These are phyloP conservation scores for Cataglyphis cursor DNA, from an alignment of 2,888 invertebrate species.

Conservation along the genomic window DNA sequence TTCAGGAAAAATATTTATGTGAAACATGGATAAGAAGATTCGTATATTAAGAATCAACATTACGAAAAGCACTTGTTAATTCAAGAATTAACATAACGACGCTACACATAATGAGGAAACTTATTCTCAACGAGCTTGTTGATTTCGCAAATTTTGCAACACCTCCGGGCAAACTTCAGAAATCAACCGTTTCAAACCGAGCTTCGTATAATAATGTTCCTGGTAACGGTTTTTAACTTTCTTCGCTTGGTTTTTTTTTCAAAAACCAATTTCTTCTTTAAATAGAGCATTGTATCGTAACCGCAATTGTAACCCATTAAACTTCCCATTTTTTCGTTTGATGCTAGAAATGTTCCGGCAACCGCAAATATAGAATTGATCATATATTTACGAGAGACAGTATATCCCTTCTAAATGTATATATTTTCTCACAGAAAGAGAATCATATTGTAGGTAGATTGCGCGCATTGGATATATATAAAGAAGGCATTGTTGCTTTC, in stretches of 20 bases:
- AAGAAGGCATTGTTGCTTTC: neutral
- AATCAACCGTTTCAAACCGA: neutral
- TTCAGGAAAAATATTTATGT: neutral
- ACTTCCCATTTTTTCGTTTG: constrained; percentile 1
- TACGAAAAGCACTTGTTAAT: constrained; percentile 19
- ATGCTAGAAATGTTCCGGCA: constrained; percentile 25
- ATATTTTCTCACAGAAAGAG: neutral
- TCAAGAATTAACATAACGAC: constrained; percentile 19
- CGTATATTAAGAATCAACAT: constrained; percentile 3
- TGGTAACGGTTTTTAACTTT: constrained; percentile 59
- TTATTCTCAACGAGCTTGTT: constrained; percentile 13
- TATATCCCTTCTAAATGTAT: neutral
- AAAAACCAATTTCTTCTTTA: constrained; percentile 48
- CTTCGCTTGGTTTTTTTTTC: constrained; percentile 63
- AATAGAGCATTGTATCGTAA: constrained; percentile 63
- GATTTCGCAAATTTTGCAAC: constrained; percentile 21
- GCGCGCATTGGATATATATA: too few relatives aligned
- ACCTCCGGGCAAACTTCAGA: constrained; percentile 30
- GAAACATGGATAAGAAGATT: neutral
- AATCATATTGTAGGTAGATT: neutral
- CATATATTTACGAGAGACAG: neutral
- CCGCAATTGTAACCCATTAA: constrained; percentile 50
- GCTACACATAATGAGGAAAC: constrained; percentile 1
- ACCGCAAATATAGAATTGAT: neutral
- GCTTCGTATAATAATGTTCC: constrained; percentile 21